Evolutionary conservation across 2,113 vertebrate genomes (phyloP).

Genomic region (Odontesthes bonariensis): DNA sequence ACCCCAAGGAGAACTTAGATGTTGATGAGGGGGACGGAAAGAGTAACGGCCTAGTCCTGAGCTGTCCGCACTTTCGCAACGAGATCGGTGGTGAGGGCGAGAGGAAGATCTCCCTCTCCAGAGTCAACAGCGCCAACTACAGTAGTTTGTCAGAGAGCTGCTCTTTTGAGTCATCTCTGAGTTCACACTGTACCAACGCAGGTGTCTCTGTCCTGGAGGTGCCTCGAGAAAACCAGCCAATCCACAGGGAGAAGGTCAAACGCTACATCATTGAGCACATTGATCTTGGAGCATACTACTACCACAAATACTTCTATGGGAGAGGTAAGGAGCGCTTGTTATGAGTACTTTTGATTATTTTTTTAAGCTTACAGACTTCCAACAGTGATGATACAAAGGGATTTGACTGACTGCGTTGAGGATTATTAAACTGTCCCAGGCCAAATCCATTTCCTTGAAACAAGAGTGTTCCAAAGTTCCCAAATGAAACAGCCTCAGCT

Average conservation of each 20-base stretch:
- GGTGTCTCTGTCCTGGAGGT: slow-evolving; percentile 97
- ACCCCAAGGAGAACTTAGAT: slow-evolving; percentile 93
- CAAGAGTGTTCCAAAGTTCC: slow-evolving; percentile 11
- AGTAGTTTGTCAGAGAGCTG: slow-evolving; percentile 89
- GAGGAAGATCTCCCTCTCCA: slow-evolving; percentile 91
- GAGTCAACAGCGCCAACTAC: slow-evolving; percentile 88
- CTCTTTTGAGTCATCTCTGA: slow-evolving; percentile 95
- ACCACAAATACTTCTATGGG: slow-evolving; percentile 96
- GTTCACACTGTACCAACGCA: slow-evolving; percentile 97
- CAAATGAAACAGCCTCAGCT: slow-evolving; percentile 34
- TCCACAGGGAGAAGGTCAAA: slow-evolving; percentile 97
- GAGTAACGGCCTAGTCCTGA: slow-evolving; percentile 91
- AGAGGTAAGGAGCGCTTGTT: slow-evolving; percentile 87
- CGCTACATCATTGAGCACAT: slow-evolving; percentile 98
- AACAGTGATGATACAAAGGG: slow-evolving; percentile 8
- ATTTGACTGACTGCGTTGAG: slow-evolving; percentile 16
- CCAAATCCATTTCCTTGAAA: slow-evolving; percentile 34
- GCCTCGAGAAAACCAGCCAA: slow-evolving; percentile 93
- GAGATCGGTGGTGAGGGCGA: slow-evolving; percentile 96
- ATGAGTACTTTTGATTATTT: background rate
- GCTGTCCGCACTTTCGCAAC: slow-evolving; percentile 94
- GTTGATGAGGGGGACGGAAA: slow-evolving; percentile 96
- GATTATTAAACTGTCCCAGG: slow-evolving; percentile 28
- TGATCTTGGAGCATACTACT: slow-evolving; percentile 97
- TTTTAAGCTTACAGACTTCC: background rate